phyloP scores from a whole-genome alignment of 2,113 vertebrate genomes.

The Galeopterus variegatus region DNA sequence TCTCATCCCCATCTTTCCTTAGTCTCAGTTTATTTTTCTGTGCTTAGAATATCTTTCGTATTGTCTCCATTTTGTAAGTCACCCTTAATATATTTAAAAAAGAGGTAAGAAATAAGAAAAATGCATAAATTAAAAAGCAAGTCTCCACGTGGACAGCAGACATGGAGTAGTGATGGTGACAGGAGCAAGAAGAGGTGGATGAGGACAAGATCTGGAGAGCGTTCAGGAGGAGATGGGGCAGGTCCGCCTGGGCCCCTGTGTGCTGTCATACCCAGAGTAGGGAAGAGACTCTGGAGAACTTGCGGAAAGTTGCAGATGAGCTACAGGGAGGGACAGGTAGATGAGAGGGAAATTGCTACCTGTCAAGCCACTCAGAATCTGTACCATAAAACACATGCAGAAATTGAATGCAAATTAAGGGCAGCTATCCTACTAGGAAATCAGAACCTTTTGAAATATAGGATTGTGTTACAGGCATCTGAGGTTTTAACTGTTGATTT shows the following conservation, averaged over 20 bases:
- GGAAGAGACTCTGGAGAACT: neutral
- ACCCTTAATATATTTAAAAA: neutral
- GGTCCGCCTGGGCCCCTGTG: rapidly evolving
- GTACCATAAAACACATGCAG: neutral
- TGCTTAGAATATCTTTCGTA: neutral
- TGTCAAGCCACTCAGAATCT: neutral
- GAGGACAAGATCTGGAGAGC: neutral
- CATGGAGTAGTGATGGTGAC: too few species aligned
- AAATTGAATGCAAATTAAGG: neutral
- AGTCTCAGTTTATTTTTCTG: neutral
- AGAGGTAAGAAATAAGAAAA: neutral
- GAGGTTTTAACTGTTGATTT: neutral
- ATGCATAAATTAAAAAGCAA: neutral
- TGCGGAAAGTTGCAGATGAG: rapidly evolving
- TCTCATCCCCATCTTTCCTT: neutral
- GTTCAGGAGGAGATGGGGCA: neutral
- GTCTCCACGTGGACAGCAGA: neutral
- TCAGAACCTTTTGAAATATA: neutral
- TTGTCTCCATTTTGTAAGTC: neutral
- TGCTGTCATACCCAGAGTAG: rapidly evolving
- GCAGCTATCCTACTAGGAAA: neutral
- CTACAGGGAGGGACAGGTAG: neutral
- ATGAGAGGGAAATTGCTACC: neutral
- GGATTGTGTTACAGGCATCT: neutral
- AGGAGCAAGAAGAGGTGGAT: neutral